Base-by-base conservation (phyloP, 2,888 invertebrate species). In the Dusona sp. region DNA sequence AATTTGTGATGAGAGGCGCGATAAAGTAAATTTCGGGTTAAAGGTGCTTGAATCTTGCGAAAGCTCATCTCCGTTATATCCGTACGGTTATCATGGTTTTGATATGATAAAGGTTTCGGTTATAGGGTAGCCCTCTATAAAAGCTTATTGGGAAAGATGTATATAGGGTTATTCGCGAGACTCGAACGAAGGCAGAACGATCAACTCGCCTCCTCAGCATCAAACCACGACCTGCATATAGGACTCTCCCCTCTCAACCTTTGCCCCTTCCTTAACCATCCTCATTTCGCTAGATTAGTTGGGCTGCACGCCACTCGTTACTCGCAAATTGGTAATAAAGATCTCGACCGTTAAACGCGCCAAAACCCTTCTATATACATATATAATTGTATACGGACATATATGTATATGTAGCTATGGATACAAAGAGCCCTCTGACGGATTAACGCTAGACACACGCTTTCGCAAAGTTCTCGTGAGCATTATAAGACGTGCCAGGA, bases 271-370 rank as follows among this genome's bases (percentile, higher is more conserved):
- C 54, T 38, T 25, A 25, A 29, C 38, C 65, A 72, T 33, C 78
- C 81, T 86, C 84, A 86, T 86, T 84, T 86, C 75, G 77, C 84
- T 79, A 74, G 86, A 86, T 84, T 86, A 84, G 86, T 82, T 78
- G 84, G 84, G 81, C 70, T 82, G 84, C 84, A 86, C 86, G 82
- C 86, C 84, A 86, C 86, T 86, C 86, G 84, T 86, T 86, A 84
- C 84, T 86, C 86, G 79, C 81, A 86, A 86, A 86, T 86, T 86
- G 81, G 81, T 86, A 86, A 86, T 86, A 86, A 86, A 86, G 81
- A 86, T 84, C 86, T 86, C 86, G 81, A 57, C 81, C 79, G 79
- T 84, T 84, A 77, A 82, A 79, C 84, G 84, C 68, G 51, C 80
- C 51, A 72, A n/a, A n/a, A 42, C 64, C 19, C 79, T 13, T 19